phyloP scores from a whole-genome alignment of 2,113 vertebrate genomes.

The Hemibagrus wyckioides region DNA sequence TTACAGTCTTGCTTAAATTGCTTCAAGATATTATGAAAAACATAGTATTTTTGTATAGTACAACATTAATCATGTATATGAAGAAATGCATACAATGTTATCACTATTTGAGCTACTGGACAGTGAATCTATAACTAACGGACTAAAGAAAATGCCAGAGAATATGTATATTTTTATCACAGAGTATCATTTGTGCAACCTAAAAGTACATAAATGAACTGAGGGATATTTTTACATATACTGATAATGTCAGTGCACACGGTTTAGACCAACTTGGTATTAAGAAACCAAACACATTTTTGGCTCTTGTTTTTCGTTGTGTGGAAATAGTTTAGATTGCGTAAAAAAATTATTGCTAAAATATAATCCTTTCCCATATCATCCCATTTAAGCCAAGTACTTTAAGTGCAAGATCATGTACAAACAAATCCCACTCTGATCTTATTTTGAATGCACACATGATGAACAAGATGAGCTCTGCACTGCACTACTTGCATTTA shows the following conservation, averaged over 20 bases:
- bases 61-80: neutral
- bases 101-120: neutral
- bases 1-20: too few relatives aligned
- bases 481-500: too few relatives aligned
- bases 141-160: neutral
- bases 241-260: neutral
- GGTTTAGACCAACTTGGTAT: neutral
- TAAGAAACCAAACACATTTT: neutral
- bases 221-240: neutral
- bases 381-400: neutral
- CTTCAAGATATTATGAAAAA: neutral
- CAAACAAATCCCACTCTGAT: too few relatives aligned
- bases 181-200: neutral
- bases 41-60: neutral
- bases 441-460: neutral
- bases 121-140: neutral
- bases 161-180: neutral
- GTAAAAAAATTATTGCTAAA: neutral
- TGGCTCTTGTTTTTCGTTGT: neutral
- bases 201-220: neutral
- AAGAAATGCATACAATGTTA: neutral
- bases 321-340: neutral
- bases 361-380: neutral
- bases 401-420: neutral
- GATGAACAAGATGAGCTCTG: too few relatives aligned